phyloP scores from a whole-genome alignment of 2,797 vertebrate species.

The Sebastes melanostomus region DNA sequence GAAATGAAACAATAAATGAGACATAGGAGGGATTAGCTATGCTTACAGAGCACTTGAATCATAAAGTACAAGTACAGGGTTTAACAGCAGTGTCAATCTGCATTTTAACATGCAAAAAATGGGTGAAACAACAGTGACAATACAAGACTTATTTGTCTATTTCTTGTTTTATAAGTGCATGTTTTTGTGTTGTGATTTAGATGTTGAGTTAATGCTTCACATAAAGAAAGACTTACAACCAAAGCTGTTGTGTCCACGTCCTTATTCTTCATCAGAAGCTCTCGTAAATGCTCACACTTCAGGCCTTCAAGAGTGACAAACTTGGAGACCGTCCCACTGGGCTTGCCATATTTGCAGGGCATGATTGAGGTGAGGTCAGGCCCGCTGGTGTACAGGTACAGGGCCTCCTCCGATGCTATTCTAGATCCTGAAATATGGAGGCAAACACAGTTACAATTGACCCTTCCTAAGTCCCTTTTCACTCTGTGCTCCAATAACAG shows the following conservation, averaged over 20 bases:
- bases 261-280: constrained; percentile 90
- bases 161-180: not conserved
- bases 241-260: constrained; percentile 88
- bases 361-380: constrained; percentile 95
- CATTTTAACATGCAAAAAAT: not conserved
- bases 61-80: constrained; percentile 16
- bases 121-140: not conserved
- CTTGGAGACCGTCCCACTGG: constrained; percentile 85
- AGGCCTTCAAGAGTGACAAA: constrained; percentile 91
- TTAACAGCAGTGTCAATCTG: not conserved
- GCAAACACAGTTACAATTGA: not conserved
- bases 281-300: constrained; percentile 87
- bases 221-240: constrained; percentile 84
- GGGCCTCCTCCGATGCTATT: constrained; percentile 91
- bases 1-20: constrained; percentile 63
- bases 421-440: constrained; percentile 84
- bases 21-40: constrained; percentile 30
- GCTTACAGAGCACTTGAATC: constrained; percentile 31
- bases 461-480: no score
- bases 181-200: not conserved
- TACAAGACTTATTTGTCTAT: not conserved
- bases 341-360: constrained; percentile 95
- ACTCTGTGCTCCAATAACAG: no score
- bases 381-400: constrained; percentile 92
- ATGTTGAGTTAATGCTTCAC: not conserved